Conservation (phyloP, 1,140 invertebrate genomes). For the Tachypleus tridentatus region DNA sequence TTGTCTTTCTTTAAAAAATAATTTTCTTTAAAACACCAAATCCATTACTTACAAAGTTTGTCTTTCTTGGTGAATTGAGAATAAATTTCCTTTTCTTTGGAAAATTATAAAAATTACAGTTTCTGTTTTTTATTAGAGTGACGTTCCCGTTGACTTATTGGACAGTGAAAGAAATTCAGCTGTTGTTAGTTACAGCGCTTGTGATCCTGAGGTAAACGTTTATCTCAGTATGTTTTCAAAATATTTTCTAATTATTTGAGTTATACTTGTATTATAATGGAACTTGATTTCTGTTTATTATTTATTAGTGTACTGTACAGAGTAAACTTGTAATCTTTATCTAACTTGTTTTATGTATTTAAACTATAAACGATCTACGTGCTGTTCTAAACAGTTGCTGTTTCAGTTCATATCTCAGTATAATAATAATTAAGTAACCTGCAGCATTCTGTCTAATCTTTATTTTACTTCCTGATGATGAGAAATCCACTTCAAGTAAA, state of each 20-base stretch:
- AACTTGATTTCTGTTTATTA: background rate
- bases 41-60: too few species aligned
- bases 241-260: background rate
- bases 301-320: background rate
- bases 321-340: too few species aligned
- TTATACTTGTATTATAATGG: slow-evolving; percentile 1
- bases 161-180: slow-evolving; percentile 79
- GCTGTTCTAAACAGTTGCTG: too few species aligned
- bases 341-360: background rate
- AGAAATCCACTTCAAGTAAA: too few species aligned
- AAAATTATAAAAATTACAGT: background rate
- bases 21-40: background rate
- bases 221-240: background rate
- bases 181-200: slow-evolving; percentile 64
- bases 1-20: too few species aligned
- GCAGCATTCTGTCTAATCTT: too few species aligned
- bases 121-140: slow-evolving; percentile 40
- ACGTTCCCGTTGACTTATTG: slow-evolving; percentile 65
- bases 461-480: too few species aligned
- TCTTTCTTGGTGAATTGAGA: background rate
- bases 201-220: slow-evolving; percentile 45
- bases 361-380: background rate
- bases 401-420: too few species aligned
- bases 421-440: too few species aligned
- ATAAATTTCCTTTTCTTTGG: slow-evolving; percentile 4